Evolutionary conservation across 2,888 invertebrate species (phyloP).

Genomic region (Acanthosepion lycidas): DNA sequence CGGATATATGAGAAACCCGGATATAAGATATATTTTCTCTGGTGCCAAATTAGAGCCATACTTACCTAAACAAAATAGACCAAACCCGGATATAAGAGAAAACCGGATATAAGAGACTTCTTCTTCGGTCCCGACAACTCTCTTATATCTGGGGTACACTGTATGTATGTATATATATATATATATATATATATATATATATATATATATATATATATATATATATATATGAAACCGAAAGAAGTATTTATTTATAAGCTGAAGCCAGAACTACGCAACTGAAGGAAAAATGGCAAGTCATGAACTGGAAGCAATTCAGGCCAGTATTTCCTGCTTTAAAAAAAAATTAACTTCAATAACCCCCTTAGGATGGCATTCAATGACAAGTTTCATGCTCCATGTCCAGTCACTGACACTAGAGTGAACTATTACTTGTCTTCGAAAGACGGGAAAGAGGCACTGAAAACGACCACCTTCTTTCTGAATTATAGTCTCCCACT

Average conservation of each 20-base stretch:
- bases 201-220: too few relatives aligned
- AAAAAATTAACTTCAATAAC: slow-evolving; percentile 14
- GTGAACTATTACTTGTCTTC: neutral
- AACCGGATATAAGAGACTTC: too few relatives aligned
- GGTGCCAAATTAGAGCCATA: too few relatives aligned
- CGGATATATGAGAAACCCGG: too few relatives aligned
- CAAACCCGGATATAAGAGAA: too few relatives aligned
- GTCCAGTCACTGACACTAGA: neutral
- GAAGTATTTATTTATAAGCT: neutral
- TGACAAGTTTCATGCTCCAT: neutral
- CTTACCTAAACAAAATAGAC: too few relatives aligned
- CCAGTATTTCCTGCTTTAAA: slow-evolving; percentile 33
- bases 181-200: too few relatives aligned
- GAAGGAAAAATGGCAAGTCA: neutral
- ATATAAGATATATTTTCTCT: too few relatives aligned
- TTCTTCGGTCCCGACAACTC: too few relatives aligned
- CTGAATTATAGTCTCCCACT: neutral
- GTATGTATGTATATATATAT: too few relatives aligned
- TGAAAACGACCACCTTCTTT: neutral
- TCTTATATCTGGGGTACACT: too few relatives aligned
- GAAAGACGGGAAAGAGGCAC: neutral
- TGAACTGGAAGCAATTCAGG: neutral
- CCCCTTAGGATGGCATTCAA: neutral
- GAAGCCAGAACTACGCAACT: neutral
- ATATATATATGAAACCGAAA: neutral